phyloP scores from a whole-genome alignment of 2,113 vertebrate species.

The Microtus richardsoni region DNA sequence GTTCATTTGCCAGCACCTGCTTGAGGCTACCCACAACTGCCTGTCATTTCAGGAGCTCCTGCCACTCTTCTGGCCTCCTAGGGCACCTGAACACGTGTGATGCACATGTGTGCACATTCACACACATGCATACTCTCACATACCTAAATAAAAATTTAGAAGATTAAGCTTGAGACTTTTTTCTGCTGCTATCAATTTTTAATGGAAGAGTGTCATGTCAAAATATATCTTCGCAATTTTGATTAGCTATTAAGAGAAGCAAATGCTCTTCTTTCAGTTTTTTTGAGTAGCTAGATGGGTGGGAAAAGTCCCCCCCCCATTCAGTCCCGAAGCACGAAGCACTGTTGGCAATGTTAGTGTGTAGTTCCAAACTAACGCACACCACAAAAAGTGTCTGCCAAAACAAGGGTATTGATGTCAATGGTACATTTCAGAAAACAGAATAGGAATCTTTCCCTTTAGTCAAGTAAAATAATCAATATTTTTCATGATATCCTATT shows the following conservation, averaged over 20 bases:
- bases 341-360: background rate
- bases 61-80: background rate
- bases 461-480: conserved; percentile 33
- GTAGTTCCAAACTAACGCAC: background rate
- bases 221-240: conserved; percentile 86
- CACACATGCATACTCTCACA: background rate
- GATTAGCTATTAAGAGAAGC: conserved; percentile 75
- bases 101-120: background rate
- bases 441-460: conserved; percentile 4
- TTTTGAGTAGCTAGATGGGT: conserved; percentile 2
- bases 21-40: background rate
- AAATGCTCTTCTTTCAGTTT: conserved; percentile 33
- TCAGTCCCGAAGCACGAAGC: background rate
- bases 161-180: background rate
- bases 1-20: no score
- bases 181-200: conserved; percentile 16
- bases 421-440: background rate
- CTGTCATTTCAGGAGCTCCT: background rate
- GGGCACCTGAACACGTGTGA: no score
- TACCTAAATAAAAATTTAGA: background rate
- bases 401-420: background rate
- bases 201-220: conserved; percentile 78
- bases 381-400: background rate
- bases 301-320: background rate
- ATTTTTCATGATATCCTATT: conserved; percentile 29